Evolutionary conservation across 1,140 invertebrate species (phyloP).

Genomic region (Bombus affinis): DNA sequence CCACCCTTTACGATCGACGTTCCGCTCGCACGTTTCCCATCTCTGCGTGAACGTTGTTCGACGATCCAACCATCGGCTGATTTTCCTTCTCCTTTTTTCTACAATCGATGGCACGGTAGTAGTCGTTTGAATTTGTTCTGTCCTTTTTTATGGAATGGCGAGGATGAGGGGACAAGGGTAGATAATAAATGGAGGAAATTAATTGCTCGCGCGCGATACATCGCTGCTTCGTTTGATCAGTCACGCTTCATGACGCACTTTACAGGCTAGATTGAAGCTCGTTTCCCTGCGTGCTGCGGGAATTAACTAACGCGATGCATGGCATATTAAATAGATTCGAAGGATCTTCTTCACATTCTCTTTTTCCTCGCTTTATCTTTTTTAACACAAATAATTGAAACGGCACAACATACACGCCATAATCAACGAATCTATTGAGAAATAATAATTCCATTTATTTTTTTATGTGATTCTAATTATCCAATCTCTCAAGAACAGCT

Average conservation of each 20-base stretch:
- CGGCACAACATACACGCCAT: too few relatives aligned
- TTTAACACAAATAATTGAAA: too few relatives aligned
- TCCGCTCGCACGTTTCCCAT: slow-evolving; percentile 1
- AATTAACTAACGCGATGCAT: slow-evolving; percentile 41
- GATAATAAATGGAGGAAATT: slow-evolving; percentile 70
- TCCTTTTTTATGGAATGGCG: slow-evolving; percentile 38
- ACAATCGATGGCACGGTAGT: neutral
- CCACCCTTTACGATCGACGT: slow-evolving; percentile 44
- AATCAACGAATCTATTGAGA: too few relatives aligned
- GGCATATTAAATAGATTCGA: neutral
- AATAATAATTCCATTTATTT: too few relatives aligned
- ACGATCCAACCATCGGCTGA: neutral
- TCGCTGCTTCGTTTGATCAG: slow-evolving; percentile 64
- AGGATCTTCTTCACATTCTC: too few relatives aligned
- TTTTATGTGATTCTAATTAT: too few relatives aligned
- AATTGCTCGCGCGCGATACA: slow-evolving; percentile 65
- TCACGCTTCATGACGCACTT: slow-evolving; percentile 45
- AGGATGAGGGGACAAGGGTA: neutral
- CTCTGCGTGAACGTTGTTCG: slow-evolving; percentile 11
- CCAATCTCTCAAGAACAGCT: too few relatives aligned
- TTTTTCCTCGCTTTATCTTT: neutral
- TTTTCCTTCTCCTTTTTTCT: slow-evolving; percentile 1
- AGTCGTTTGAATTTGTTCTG: neutral
- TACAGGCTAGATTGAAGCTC: slow-evolving; percentile 38
- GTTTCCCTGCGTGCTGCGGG: slow-evolving; percentile 46